Evolutionary conservation across 2,888 invertebrate genomes (phyloP).

Genomic region (Glyphotaelius pellucidus): DNA sequence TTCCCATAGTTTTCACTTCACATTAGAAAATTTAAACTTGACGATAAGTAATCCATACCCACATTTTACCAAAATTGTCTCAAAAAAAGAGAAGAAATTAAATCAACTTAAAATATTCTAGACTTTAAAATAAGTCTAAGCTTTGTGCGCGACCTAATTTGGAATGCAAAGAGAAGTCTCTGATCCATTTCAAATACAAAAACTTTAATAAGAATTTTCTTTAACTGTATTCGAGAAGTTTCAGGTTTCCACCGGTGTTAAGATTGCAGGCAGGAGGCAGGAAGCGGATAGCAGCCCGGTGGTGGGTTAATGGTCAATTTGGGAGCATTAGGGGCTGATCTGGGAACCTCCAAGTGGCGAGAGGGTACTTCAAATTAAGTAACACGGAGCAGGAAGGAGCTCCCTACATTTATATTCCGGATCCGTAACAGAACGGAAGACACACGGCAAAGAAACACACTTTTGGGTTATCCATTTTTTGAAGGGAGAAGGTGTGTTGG

Average conservation of each 20-base stretch:
- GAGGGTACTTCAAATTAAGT: conserved; percentile 19
- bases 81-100: not conserved
- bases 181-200: not conserved
- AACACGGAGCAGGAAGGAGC: not conserved
- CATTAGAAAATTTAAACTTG: no score
- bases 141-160: not conserved
- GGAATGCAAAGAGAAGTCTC: not conserved
- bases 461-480: not conserved
- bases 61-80: not conserved
- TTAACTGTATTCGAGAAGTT: not conserved
- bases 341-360: not conserved
- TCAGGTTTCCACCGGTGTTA: not conserved
- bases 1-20: no score
- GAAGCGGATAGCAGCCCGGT: not conserved
- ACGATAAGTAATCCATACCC: no score
- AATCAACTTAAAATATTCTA: not conserved
- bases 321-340: conserved; percentile 14
- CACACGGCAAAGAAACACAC: not conserved
- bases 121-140: not conserved
- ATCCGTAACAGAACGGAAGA: not conserved
- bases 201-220: not conserved
- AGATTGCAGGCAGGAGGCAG: not conserved
- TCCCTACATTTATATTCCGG: not conserved
- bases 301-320: conserved; percentile 25
- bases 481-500: not conserved